Evolutionary conservation across 2,113 vertebrate species (phyloP).

Genomic region (Campylomormyrus numenius): DNA sequence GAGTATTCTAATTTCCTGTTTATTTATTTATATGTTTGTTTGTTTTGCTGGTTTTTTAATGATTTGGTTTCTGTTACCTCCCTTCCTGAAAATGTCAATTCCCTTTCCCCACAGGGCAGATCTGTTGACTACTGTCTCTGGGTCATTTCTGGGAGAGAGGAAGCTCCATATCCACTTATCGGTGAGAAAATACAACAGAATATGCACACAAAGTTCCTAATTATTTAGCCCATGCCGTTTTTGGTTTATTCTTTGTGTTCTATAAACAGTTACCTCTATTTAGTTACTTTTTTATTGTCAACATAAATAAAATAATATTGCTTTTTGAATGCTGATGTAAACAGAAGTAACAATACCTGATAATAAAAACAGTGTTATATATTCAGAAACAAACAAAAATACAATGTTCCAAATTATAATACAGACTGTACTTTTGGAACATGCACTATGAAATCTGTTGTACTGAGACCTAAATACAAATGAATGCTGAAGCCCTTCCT

Average conservation of each 20-base stretch:
- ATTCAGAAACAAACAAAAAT: not conserved
- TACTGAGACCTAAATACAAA: no score
- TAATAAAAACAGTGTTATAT: not conserved
- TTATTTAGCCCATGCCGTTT: not conserved
- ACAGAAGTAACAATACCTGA: not conserved
- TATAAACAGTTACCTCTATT: not conserved
- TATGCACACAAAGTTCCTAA: not conserved
- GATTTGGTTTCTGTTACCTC: conserved; percentile 13
- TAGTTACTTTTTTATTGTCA: not conserved
- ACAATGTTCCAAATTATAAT: not conserved
- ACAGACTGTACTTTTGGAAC: no score
- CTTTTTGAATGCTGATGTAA: not conserved
- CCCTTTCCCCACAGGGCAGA: conserved; percentile 44
- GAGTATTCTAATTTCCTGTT: conserved; percentile 30
- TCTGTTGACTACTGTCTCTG: conserved; percentile 61
- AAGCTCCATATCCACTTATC: conserved; percentile 60
- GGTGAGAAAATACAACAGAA: conserved; percentile 47
- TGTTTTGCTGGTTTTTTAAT: conserved; percentile 11
- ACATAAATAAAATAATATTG: not conserved
- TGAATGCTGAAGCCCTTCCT: not conserved
- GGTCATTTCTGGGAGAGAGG: conserved; percentile 61
- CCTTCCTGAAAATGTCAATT: conserved; percentile 24
- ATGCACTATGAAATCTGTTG: no score
- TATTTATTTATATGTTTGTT: conserved; percentile 21
- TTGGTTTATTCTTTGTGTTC: not conserved